Evolutionary conservation across 2,888 invertebrate species (phyloP).

Genomic region (Eueremaeus valkanovi): DNA sequence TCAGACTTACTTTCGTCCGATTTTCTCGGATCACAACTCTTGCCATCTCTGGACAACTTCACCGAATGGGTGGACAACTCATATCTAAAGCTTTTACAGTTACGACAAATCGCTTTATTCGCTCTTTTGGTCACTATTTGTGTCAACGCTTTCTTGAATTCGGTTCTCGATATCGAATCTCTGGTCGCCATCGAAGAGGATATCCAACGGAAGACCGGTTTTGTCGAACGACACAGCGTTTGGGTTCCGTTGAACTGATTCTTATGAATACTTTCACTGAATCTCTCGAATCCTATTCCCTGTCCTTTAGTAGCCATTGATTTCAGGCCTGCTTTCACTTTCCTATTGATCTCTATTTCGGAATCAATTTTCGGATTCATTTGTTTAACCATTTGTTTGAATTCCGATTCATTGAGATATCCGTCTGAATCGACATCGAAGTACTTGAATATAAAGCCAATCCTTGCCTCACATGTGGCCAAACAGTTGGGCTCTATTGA

Average conservation of each 20-base stretch:
- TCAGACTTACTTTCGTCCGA: neutral
- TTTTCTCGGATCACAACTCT: neutral
- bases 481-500: slow-evolving; percentile 64
- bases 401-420: neutral
- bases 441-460: slow-evolving; percentile 67
- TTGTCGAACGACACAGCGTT: slow-evolving; percentile 60
- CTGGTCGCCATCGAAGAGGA: neutral
- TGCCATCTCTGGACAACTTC: too few relatives aligned
- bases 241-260: slow-evolving; percentile 66
- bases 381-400: neutral
- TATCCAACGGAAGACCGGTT: slow-evolving; percentile 48
- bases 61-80: too few relatives aligned
- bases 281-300: slow-evolving; percentile 25
- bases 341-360: neutral
- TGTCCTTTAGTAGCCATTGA: neutral
- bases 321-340: slow-evolving; percentile 17
- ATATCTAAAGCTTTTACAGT: too few relatives aligned
- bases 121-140: too few relatives aligned
- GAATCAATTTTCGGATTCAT: neutral
- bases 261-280: slow-evolving; percentile 59
- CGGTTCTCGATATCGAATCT: neutral
- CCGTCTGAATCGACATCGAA: slow-evolving; percentile 51
- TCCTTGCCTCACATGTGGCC: slow-evolving; percentile 63
- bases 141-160: neutral
- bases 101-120: too few relatives aligned